Base-by-base conservation (phyloP, 2,113 vertebrate species). In the Salvelinus alpinus region DNA sequence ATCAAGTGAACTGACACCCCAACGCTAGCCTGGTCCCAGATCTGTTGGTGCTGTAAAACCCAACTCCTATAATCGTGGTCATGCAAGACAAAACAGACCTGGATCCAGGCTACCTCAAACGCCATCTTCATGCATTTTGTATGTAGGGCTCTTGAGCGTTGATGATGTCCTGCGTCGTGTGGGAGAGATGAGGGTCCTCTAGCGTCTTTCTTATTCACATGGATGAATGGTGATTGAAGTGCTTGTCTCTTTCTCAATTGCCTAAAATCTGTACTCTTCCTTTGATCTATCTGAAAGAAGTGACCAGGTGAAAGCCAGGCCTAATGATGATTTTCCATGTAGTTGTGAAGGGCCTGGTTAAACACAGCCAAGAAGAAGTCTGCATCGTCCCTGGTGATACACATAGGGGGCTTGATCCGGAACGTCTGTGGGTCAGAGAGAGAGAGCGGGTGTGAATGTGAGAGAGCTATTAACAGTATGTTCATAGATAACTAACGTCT, bases 371-470 rank as follows among this genome's bases (percentile, higher is more conserved):
- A 82, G 29, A 96, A 95, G 54, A 96, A 99, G 74, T 95, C 84
- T 0, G 77, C 96, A 0, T 99, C 97, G 13, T 92, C 87, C 87
- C 92, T 95, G 5, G 94, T 95, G 91, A 99, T 89, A 85, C 98
- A 98, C 96, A 99, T 94, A 0, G 97, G 93, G 1, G 98, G 97
- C 29, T 95, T 92, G 64, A 99, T 88, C 81, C 98, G 95, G 72
- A 99, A 96, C 1, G 92, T 96, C 98, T 99, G 9, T 4, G 5
- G 59, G 22, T 70, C 59, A 14, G 16, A 67, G 3, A 60, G 3
- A 60, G 29, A 12, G 14, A 44, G 51, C 6, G 38, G 38, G 1
- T 20, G 67, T 25, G 6, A 5, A 5, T 34, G 29, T 71, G 74
- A 14, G 3, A 67, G 3, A 47, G 29, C 1, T 13, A 44, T 54